These are phyloP conservation scores for cattle (Bos taurus) DNA, from an alignment of 2,113 vertebrate species.

Conservation along the genomic window DNA sequence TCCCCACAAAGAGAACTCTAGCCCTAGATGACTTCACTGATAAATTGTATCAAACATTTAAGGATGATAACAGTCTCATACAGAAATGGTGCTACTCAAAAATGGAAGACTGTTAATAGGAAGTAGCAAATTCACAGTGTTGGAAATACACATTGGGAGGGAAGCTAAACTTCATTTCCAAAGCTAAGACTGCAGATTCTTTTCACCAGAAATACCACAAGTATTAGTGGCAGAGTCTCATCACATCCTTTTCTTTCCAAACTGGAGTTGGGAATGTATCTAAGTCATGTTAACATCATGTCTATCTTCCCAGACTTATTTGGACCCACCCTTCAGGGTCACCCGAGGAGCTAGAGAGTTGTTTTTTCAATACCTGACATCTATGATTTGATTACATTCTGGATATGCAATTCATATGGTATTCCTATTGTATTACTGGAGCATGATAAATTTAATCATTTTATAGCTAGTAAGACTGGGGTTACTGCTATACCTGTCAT, in stretches of 20 bases:
- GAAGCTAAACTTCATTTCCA: not conserved
- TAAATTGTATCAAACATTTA: not conserved
- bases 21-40: not conserved
- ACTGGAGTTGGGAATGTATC: not conserved
- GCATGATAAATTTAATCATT: not conserved
- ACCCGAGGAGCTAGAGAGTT: not conserved
- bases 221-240: not conserved
- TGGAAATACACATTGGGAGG: not conserved
- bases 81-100: not conserved
- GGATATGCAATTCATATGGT: not conserved
- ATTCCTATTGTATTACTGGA: not conserved
- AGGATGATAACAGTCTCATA: not conserved
- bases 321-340: not conserved
- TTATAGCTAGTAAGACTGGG: not conserved
- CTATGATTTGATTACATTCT: not conserved
- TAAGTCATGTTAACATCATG: not conserved
- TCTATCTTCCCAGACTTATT: not conserved
- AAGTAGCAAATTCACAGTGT: not conserved
- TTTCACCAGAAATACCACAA: not conserved
- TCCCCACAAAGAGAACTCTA: slow-evolving; percentile 33
- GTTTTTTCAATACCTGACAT: not conserved
- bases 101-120: not conserved
- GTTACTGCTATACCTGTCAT: not conserved
- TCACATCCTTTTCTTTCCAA: not conserved
- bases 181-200: not conserved